Conservation (phyloP, 2,888 invertebrate species). For the Erebia epiphron region DNA sequence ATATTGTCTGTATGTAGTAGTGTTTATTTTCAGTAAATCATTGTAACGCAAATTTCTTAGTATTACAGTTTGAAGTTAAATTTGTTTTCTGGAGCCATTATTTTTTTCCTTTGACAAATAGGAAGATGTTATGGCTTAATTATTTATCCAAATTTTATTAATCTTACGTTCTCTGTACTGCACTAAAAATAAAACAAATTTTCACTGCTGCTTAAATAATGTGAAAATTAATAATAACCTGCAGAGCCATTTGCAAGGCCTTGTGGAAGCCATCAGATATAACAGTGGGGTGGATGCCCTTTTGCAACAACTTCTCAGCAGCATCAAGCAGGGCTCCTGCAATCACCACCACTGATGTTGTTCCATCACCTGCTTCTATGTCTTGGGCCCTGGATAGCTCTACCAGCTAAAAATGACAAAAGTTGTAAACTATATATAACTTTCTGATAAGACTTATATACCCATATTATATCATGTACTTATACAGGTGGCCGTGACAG, state of each 20-base stretch:
- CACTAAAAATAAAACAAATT: neutral
- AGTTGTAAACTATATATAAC: neutral
- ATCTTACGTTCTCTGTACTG: neutral
- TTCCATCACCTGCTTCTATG: conserved; percentile 99
- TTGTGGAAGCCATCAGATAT: conserved; percentile 99
- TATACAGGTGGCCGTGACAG: no score
- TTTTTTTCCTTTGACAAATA: no score
- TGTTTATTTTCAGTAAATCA: no score
- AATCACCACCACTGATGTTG: conserved; percentile 98
- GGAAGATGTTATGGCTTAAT: no score
- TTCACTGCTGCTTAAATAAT: neutral
- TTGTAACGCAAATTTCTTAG: no score
- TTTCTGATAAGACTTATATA: no score
- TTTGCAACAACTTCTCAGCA: conserved; percentile 93
- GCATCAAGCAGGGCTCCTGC: conserved; percentile 98
- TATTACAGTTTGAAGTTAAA: no score
- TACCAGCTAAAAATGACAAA: conserved; percentile 87
- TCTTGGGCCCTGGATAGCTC: conserved; percentile 99
- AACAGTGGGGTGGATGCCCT: conserved; percentile 98
- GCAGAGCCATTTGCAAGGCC: conserved; percentile 89
- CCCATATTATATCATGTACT: no score
- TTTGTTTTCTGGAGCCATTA: no score
- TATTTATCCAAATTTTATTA: neutral
- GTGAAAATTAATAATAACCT: conserved; percentile 53
- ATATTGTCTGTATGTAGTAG: no score